Evolutionary conservation across 30 jellyfish, hydroid and myxozoan species (phyloP), one percentile per base, ranked within the genome.

Genomic region (Cassiopea andromeda): DNA sequence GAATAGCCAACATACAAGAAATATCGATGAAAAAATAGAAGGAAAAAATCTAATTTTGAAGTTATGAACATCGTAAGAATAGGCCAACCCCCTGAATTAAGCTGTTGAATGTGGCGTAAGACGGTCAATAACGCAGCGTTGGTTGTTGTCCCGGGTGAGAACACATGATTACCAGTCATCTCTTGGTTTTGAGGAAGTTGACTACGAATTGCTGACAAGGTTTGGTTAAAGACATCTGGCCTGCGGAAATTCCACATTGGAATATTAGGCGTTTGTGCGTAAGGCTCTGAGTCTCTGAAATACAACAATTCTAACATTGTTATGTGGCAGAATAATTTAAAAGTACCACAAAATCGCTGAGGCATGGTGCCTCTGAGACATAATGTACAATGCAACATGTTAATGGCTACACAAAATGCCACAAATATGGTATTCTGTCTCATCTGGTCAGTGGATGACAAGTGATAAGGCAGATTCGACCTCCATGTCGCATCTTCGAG

Each of bases 401-500:
- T 27, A 27, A 27, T 27, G 38, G 38, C 38, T 27, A 27, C 38
- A 27, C 38, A 27, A 27, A 27, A 27, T 27, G 38, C 38, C 38
- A 27, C 38, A 27, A 27, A 27, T 27, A 27, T 27, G 38, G 38
- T 27, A 27, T 27, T 27, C 38, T 27, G 38, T 27, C 38, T 27
- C 38, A 27, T 27, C 38, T 27, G 38, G 38, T 27, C 38, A 27
- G 38, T 27, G 38, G 38, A 27, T 27, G 38, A 27, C 38, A 27
- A 0, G 38, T 27, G 38, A 27, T 27, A 82, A 82, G 68, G 47
- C 68, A 83, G 68, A 61, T 27, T 27, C 38, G 38, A 27, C 38
- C 38, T 27, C 77, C 77, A 68, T 68, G 77, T 68, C 77, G 77
- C 9, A 68, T 68, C 77, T 7, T 68, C 77, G 17, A 68, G 77